Evolutionary conservation across 2,113 vertebrate species (phyloP), one percentile per base, ranked within the genome.

Genomic region (Platysternon megacephalum): DNA sequence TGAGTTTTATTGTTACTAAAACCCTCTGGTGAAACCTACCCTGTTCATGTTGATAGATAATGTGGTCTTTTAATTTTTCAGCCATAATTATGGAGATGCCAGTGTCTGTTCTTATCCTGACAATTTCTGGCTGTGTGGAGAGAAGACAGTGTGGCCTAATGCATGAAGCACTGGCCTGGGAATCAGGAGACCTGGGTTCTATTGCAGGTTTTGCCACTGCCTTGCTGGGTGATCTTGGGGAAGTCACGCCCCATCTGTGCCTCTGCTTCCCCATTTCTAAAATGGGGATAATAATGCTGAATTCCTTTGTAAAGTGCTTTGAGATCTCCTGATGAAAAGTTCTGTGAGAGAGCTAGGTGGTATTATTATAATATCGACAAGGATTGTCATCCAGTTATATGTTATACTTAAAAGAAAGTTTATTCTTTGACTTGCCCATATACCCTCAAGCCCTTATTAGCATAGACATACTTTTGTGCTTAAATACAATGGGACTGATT

Each of bases 341-440:
- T 26, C 10, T 28, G 12, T 44, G 42, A 19, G 42, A 76, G 42
- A 76, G 11, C 11, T 44, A 42, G 42, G 24, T 44, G 22, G 19
- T 74, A 39, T 6, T 76, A 44, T 80, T 5, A 86, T 88, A 91
- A 91, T 17, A 53, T 1, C 13, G 48, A 3, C 29, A 0, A 85
- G 39, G 17, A 35, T 1, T n/a, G 94, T 88, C 42, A 79, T 84
- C 12, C 21, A 84, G 76, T 82, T 39, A 55, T 84, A 92, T 6
- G 52, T 0, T 76, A 76, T 32, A 8, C 16, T 82, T 81, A 7
- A 90, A 68, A 83, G 0, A 61, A 87, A 29, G 0, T 87, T 79
- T 49, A 2, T 58, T 88, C 2, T 74, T 84, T 90, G 11, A 58
- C 55, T 90, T 1, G 0, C 5, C 3, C 0, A 0, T 17, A 1